Evolutionary conservation across 92 coral and sea anemone species (phyloP).

Genomic region (Diadumene lineata): DNA sequence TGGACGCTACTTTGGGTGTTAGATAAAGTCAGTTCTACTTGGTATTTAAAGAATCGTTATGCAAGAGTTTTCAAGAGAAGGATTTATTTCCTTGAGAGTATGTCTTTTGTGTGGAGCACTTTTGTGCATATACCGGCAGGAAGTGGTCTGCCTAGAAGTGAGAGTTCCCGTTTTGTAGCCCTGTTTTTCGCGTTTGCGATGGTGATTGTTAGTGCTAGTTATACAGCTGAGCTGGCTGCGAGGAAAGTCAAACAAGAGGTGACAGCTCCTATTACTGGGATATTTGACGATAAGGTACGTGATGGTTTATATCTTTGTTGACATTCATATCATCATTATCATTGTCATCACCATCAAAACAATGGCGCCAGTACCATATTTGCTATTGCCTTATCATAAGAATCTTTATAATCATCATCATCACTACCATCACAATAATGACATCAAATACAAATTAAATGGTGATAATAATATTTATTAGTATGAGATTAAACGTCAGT

Average conservation of each 20-base stretch:
- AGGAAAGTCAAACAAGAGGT: conserved; percentile 70
- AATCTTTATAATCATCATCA: not conserved
- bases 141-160: conserved; percentile 66
- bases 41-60: conserved; percentile 26
- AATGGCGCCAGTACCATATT: not conserved
- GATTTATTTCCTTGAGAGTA: conserved; percentile 52
- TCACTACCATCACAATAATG: not conserved
- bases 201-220: conserved; percentile 72
- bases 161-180: conserved; percentile 71
- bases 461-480: too few species aligned
- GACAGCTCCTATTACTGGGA: conserved; percentile 61
- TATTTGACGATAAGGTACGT: conserved; percentile 79
- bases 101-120: conserved; percentile 73
- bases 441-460: too few species aligned
- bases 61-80: conserved; percentile 15
- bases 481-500: not conserved
- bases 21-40: conserved; percentile 51
- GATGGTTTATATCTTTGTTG: too few species aligned
- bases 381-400: not conserved
- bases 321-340: not conserved
- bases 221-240: conserved; percentile 90
- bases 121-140: conserved; percentile 60
- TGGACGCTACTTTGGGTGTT: conserved; percentile 67
- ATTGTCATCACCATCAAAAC: not conserved
- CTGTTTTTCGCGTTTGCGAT: conserved; percentile 73